Conservation (phyloP, 2,113 vertebrate genomes). For the Carettochelys insculpta region DNA sequence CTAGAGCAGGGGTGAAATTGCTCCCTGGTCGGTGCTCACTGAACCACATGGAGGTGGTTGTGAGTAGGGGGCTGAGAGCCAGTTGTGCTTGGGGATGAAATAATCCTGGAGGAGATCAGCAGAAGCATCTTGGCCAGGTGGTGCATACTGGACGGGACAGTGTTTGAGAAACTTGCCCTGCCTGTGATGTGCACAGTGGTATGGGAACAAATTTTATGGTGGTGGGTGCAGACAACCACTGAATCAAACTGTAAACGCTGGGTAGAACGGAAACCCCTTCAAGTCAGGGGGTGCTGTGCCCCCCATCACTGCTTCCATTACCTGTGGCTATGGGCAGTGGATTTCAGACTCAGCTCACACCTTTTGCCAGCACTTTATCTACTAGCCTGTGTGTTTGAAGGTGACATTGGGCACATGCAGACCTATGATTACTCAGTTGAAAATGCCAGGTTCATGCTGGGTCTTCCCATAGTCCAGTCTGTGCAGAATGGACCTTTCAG, state of each 20-base stretch:
- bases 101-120: not conserved
- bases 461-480: not conserved
- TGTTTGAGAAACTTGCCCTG: not conserved
- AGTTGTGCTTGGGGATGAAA: not conserved
- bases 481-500: fast-evolving
- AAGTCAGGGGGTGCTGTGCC: too few species aligned
- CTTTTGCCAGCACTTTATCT: slow-evolving; percentile 22
- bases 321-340: not conserved
- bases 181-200: too few species aligned
- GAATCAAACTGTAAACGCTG: too few species aligned
- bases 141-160: fast-evolving
- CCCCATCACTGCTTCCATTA: too few species aligned
- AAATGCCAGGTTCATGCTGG: not conserved
- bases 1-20: not conserved
- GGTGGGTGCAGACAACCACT: too few species aligned
- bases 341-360: not conserved
- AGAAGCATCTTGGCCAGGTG: not conserved
- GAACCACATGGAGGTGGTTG: fast-evolving
- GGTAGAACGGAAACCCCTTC: too few species aligned
- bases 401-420: not conserved
- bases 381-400: not conserved
- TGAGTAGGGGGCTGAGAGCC: not conserved
- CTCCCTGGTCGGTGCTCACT: fast-evolving
- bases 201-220: too few species aligned
- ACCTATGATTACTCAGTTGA: not conserved